Evolutionary conservation across 2,888 invertebrate genomes (phyloP).

Genomic region (Saturnia japonica): DNA sequence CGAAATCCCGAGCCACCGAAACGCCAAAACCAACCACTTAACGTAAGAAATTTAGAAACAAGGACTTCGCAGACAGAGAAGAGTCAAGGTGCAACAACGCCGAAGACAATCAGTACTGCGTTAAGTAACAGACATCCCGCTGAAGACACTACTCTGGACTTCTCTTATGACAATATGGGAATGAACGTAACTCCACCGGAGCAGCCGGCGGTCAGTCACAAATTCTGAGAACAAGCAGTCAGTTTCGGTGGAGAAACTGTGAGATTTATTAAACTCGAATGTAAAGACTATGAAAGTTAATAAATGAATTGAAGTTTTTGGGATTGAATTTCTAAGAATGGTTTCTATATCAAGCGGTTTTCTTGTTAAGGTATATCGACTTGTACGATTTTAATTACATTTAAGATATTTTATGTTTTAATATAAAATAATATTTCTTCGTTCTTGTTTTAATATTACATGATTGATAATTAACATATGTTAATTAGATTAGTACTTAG

Average conservation of each 20-base stretch:
- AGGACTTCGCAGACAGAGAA: conserved; percentile 72
- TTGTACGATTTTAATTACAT: not conserved
- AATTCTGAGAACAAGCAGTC: conserved; percentile 57
- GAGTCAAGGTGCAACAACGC: conserved; percentile 82
- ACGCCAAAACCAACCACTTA: conserved; percentile 63
- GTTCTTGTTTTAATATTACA: not conserved
- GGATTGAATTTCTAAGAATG: not conserved
- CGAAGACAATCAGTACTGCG: conserved; percentile 86
- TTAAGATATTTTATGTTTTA: not conserved
- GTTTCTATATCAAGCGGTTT: not conserved
- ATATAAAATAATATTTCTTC: not conserved
- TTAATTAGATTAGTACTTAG: not conserved
- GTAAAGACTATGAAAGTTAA: not conserved
- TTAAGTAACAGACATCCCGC: conserved; percentile 88
- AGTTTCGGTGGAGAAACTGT: conserved; percentile 46
- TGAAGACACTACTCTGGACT: conserved; percentile 89
- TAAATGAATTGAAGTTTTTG: not conserved
- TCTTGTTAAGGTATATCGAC: not conserved
- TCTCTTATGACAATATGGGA: conserved; percentile 90
- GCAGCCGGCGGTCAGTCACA: conserved; percentile 60
- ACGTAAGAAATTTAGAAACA: conserved; percentile 63
- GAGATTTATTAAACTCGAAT: conserved; percentile 35
- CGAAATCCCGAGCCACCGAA: conserved; percentile 68
- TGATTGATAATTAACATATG: not conserved
- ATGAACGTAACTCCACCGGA: conserved; percentile 86